Conservation (phyloP, 2,888 invertebrate genomes). For the Sarcophaga variegata region DNA sequence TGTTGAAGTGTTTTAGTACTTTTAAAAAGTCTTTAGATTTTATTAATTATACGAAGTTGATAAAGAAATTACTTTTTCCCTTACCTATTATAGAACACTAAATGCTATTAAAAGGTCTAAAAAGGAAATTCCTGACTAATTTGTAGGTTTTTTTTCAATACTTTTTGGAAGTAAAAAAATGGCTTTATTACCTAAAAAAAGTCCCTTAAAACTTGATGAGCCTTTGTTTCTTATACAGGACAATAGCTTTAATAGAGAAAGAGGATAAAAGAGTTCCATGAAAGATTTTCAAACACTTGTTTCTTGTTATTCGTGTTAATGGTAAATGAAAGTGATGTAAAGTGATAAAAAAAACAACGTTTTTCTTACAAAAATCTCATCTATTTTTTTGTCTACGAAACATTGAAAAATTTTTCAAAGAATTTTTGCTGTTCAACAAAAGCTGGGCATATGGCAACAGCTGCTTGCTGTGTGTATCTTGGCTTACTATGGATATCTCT, state of each 20-base stretch:
- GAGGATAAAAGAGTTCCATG: slow-evolving; percentile 15
- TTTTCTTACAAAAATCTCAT: slow-evolving; percentile 17
- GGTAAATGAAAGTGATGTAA: slow-evolving; percentile 23
- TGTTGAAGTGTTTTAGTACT: too few species aligned
- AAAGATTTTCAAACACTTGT: slow-evolving; percentile 45
- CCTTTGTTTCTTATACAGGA: slow-evolving; percentile 42
- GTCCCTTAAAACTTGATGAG: slow-evolving; percentile 36
- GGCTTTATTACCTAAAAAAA: slow-evolving; percentile 38
- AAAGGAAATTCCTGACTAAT: slow-evolving; percentile 19
- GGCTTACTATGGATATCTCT: neutral
- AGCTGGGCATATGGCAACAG: too few species aligned
- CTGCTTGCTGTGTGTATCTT: too few species aligned
- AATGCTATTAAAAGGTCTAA: neutral
- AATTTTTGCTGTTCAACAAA: too few species aligned
- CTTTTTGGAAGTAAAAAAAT: slow-evolving; percentile 13
- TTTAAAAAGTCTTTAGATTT: too few species aligned
- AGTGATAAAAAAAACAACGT: slow-evolving; percentile 38
- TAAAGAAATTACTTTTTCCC: neutral
- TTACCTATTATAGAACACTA: neutral
- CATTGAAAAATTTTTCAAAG: neutral
- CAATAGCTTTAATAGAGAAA: slow-evolving; percentile 26
- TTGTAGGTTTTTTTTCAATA: slow-evolving; percentile 28
- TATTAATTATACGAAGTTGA: too few species aligned
- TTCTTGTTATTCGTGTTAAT: neutral
- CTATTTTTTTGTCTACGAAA: slow-evolving; percentile 30